Conservation (phyloP, 2,113 vertebrate species). For the Hemiprocne comata region DNA sequence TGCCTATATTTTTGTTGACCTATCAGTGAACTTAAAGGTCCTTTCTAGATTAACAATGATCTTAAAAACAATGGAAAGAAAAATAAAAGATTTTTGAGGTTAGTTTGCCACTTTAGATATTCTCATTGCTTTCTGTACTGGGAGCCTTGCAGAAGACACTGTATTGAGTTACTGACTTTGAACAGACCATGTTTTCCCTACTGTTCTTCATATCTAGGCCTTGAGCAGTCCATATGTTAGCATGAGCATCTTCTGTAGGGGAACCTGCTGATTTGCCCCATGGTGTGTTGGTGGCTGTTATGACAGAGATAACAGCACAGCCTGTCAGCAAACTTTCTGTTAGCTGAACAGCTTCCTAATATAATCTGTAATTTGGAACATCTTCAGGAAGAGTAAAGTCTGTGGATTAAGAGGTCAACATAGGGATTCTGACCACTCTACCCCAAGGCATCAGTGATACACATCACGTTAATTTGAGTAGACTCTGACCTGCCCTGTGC, state of each 20-base stretch:
- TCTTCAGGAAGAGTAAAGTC: neutral
- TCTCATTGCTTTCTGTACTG: neutral
- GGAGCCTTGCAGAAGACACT: neutral
- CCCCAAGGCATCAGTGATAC: fast-evolving
- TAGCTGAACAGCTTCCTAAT: neutral
- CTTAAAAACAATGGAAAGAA: neutral
- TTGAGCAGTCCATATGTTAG: neutral
- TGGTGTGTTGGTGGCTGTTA: neutral
- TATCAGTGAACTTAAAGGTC: neutral
- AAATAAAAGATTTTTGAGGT: neutral
- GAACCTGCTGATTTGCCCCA: fast-evolving
- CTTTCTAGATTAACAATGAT: neutral
- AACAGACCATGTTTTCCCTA: fast-evolving
- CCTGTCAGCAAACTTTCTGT: neutral
- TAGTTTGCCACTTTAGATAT: neutral
- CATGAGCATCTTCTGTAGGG: fast-evolving
- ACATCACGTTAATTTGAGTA: neutral
- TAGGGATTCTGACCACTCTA: neutral
- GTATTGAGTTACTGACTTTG: neutral
- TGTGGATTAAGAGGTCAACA: neutral
- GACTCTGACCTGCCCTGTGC: fast-evolving
- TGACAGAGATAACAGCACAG: neutral
- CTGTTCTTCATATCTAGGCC: fast-evolving
- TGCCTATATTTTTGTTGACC: neutral
- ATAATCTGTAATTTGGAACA: neutral